A percentile compares a stretch with the other conserved stretches of the same genome.
Evolutionary conservation across 2,888 invertebrate species (phyloP).

Genomic region (Acanthosepion pharaonis): DNA sequence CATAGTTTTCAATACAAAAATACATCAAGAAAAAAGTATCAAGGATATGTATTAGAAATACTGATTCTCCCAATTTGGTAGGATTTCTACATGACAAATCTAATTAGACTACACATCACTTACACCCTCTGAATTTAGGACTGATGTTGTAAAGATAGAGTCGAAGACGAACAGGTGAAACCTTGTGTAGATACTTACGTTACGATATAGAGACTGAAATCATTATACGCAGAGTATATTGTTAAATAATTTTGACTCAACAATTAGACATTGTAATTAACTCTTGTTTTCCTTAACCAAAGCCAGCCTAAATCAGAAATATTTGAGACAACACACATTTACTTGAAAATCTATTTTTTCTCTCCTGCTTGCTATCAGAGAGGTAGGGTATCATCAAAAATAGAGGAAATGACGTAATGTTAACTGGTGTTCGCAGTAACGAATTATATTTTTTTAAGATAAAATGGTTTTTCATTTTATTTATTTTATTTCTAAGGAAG

Average conservation of each 20-base stretch:
- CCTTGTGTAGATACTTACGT: neutral
- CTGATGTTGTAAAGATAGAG: neutral
- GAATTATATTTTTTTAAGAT: neutral
- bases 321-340: neutral
- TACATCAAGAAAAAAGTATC: neutral
- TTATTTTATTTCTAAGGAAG: neutral
- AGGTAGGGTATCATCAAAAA: neutral
- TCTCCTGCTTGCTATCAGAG: too few relatives aligned
- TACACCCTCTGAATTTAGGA: neutral
- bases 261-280: neutral
- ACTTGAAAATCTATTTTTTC: too few relatives aligned
- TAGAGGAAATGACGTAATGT: neutral
- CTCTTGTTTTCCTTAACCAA: neutral
- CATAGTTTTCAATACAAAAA: too few relatives aligned
- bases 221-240: neutral
- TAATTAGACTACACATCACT: neutral
- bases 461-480: neutral
- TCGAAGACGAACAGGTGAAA: neutral
- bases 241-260: neutral
- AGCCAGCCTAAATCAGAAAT: neutral
- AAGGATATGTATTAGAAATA: neutral
- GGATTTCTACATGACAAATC: too few relatives aligned
- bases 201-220: neutral
- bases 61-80: constrained; percentile 12
- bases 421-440: neutral